phyloP scores from a whole-genome alignment of 2,113 vertebrate species.

The Halichoerus grypus region DNA sequence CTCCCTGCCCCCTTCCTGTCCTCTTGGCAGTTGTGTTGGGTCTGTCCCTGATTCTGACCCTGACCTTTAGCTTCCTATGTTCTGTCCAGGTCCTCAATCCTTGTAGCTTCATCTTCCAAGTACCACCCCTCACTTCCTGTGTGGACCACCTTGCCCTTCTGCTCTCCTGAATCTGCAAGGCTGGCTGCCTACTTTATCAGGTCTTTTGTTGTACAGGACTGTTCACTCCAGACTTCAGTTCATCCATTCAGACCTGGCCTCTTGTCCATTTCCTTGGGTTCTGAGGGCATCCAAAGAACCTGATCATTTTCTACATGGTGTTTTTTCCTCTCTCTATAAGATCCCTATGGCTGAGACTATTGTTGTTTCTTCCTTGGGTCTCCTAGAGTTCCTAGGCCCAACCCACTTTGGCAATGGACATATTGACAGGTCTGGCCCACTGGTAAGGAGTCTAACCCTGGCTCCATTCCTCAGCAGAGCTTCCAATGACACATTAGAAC shows the following conservation, averaged over 20 bases:
- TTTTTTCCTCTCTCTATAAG: not conserved
- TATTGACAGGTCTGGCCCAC: too few relatives aligned
- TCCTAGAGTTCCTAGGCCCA: not conserved
- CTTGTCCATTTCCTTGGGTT: not conserved
- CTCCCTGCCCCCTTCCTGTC: not conserved
- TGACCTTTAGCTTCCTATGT: not conserved
- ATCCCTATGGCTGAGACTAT: not conserved
- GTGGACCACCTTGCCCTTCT: not conserved
- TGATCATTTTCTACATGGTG: not conserved
- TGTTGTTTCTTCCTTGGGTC: not conserved
- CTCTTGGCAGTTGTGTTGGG: not conserved
- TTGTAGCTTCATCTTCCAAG: not conserved
- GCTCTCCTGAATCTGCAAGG: not conserved
- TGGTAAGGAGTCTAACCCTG: not conserved
- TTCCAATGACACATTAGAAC: not conserved
- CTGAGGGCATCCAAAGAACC: not conserved
- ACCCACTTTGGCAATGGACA: not conserved
- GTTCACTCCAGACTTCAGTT: not conserved
- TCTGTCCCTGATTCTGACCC: not conserved
- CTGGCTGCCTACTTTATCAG: not conserved
- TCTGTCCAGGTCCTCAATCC: not conserved
- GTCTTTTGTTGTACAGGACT: not conserved
- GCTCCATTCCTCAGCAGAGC: not conserved
- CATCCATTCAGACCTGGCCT: not conserved
- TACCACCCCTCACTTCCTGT: not conserved